Evolutionary conservation across 1,140 invertebrate species (phyloP).

Genomic region (Sitophilus oryzae): DNA sequence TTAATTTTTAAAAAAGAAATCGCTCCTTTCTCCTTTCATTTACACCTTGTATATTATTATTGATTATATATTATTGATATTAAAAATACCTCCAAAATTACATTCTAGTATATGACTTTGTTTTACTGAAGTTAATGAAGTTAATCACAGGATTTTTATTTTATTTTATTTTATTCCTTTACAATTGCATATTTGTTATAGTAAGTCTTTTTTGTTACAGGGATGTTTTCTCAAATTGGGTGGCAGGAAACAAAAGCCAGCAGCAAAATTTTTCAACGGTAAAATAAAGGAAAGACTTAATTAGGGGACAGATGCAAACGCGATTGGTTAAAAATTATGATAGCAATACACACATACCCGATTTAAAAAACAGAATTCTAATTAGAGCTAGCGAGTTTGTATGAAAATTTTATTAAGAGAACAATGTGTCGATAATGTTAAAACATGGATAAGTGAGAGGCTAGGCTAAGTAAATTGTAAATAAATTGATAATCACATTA

Average conservation of each 20-base stretch:
- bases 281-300: constrained; percentile 45
- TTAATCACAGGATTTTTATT: no score
- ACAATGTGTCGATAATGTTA: constrained; percentile 14
- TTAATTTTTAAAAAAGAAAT: no score
- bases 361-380: constrained; percentile 19
- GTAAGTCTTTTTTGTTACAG: constrained; percentile 56
- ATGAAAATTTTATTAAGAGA: constrained; percentile 22
- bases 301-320: constrained; percentile 23
- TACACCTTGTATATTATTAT: no score
- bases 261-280: constrained; percentile 56
- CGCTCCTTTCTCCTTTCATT: no score
- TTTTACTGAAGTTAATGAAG: no score
- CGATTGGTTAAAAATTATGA: constrained; percentile 11
- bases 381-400: constrained; percentile 25
- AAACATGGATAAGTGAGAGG: constrained; percentile 31
- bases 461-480: constrained; percentile 33
- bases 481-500: constrained; percentile 40
- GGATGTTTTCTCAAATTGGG: constrained; percentile 86
- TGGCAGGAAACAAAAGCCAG: constrained; percentile 73
- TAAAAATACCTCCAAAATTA: no score
- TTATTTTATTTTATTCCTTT: no score
- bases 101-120: no score
- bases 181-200: no score
- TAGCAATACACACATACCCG: constrained; percentile 26
- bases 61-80: no score